A percentile compares a stretch with the other conserved stretches of the same genome.
These are phyloP conservation scores for Caenorhabditis uteleia DNA, from an alignment of 2,888 invertebrate species.

Conservation along the genomic window DNA sequence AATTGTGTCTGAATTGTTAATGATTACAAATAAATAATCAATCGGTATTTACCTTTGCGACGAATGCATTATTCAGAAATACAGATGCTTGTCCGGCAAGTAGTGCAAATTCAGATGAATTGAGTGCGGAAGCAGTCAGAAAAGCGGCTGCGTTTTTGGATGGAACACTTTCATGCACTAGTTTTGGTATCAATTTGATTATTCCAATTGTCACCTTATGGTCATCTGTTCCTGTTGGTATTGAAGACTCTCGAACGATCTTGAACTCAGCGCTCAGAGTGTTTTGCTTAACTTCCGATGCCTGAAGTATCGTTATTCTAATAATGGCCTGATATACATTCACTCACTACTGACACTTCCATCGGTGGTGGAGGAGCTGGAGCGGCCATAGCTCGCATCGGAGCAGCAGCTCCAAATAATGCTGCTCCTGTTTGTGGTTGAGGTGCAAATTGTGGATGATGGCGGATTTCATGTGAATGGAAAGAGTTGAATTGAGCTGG, in stretches of 20 bases:
- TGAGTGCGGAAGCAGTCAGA: conserved; percentile 54
- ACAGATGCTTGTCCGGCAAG: conserved; percentile 56
- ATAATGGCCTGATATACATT: not conserved
- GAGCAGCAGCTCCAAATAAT: too few species aligned
- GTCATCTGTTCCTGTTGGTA: conserved; percentile 68
- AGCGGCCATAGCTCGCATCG: too few species aligned
- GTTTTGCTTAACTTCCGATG: conserved; percentile 53
- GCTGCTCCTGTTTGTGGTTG: too few species aligned
- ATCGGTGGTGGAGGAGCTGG: too few species aligned
- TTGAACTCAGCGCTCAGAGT: conserved; percentile 69
- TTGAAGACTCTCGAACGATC: conserved; percentile 66
- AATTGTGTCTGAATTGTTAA: not conserved
- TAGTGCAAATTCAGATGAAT: conserved; percentile 55
- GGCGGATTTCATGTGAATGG: too few species aligned
- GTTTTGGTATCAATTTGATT: conserved; percentile 68
- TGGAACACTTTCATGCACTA: conserved; percentile 70
- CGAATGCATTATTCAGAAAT: conserved; percentile 59
- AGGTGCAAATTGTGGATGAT: too few species aligned
- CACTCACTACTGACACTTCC: too few species aligned
- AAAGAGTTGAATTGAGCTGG: too few species aligned
- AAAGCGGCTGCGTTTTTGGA: conserved; percentile 59
- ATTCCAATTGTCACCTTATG: conserved; percentile 70
- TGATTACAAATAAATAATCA: not conserved
- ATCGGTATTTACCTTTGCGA: conserved; percentile 62
- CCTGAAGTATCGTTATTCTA: too few species aligned